Evolutionary conservation across 2,888 invertebrate genomes (phyloP), one percentile per base, ranked within the genome.

Genomic region (Boloria selene): DNA sequence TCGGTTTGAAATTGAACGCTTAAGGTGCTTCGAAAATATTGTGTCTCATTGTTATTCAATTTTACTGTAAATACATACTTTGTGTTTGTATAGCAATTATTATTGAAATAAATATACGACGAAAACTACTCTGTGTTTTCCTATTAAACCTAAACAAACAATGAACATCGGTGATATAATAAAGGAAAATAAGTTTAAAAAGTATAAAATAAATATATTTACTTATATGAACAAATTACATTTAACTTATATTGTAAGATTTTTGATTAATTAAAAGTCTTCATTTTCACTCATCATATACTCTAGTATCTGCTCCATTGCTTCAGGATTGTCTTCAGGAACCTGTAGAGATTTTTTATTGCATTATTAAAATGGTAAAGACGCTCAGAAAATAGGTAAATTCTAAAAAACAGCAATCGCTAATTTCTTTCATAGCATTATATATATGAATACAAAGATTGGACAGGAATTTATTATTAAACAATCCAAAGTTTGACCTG

Each of bases 251-350:
- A 2, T 38, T 10, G 31, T 38, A 38, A 7, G 31, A 38, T 10
- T 38, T 7, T 38, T 10, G 10, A 42, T 55, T 10, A 26, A 51
- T 38, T 50, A 56, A n/a, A 51, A 38, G 38, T 2, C 16, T 45
- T 66, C 22, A 0, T 44, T 17, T 17, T 79, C 78, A 7, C 74
- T 65, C 70, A 81, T 82, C 26, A 89, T 70, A 49, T 87, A 75
- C 54, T 86, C 76, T 62, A 91, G 68, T 70, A 91, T 88, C 31
- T 89, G 84, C 65, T 84, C 80, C 91, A 91, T 91, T n/a, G 90
- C 91, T 54, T 73, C 79, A 45, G 91, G 90, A 62, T 88, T 90
- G 64, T 91, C 91, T 81, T 91, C 88, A 1, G 91, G 91, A 3
- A 90, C 84, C 90, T 90, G 70, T 51, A 51, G 54, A 31, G 31